Base-by-base conservation (phyloP, 2,113 vertebrate genomes). In the Rhizomys pruinosus region DNA sequence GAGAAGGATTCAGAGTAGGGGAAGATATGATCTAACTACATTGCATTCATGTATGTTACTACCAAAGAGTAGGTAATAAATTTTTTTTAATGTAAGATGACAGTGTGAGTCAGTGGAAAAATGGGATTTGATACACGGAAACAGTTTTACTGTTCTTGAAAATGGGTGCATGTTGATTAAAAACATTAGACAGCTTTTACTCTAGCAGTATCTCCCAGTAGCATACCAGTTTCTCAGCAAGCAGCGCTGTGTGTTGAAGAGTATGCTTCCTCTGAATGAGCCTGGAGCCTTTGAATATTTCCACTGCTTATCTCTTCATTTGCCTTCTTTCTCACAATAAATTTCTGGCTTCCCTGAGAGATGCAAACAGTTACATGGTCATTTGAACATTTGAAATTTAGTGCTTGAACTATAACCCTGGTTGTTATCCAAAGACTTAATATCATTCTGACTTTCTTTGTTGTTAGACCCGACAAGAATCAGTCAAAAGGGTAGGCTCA, bases 341-440 rank as follows among this genome's bases (percentile, higher is more conserved):
- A 77, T 57, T 73, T 87, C 29, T 74, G 59, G 82, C n/a, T 90
- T 95, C 59, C 68, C 20, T 34, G 39, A 95, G n/a, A 89, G 39
- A 39, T 69, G 94, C 91, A n/a, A 94, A 76, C n/a, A 89, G 39
- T 91, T 63, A n/a, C 55, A 37, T 39, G 22, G 32, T 89, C 47
- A 73, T 89, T 87, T 94, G 72, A 77, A 52, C 92, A 94, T 91
- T 74, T 69, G 32, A 78, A 93, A 59, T 91, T 95, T 68, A 93
- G 39, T 91, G 61, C 55, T 92, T 96, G 10, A 96, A 89, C 61
- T 90, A 23, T 93, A 93, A 91, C 90, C 72, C n/a, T 89, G 27
- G 34, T 85, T 94, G 66, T 95, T 95, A 96, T 63, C 57, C 52
- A 95, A 94, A 96, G 76, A 92, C 72, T 69, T 96, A 73, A 61